These are phyloP conservation scores for Steinernema hermaphroditum DNA, from an alignment of 2,888 invertebrate genomes.

Conservation along the genomic window DNA sequence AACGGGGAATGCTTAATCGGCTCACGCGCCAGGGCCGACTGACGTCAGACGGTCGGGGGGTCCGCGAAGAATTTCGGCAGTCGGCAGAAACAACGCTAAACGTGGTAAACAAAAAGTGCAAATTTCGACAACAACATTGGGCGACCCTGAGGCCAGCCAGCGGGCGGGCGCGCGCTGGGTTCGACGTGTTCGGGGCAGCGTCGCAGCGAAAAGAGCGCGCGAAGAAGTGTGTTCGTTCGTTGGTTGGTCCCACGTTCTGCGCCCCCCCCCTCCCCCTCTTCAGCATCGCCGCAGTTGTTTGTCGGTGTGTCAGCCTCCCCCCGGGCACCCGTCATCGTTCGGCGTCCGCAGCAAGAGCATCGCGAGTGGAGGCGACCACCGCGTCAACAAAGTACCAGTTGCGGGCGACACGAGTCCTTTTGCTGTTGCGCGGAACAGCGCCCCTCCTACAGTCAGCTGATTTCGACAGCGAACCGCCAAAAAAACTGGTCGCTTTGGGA, in stretches of 20 bases:
- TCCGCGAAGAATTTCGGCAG: neutral
- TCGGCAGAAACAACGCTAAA: neutral
- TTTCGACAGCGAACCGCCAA: neutral
- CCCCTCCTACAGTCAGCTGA: constrained; percentile 3
- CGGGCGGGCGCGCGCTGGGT: neutral
- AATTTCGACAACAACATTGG: neutral
- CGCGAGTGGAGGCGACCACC: neutral
- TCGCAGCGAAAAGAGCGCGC: neutral
- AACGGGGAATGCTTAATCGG: neutral
- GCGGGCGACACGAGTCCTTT: constrained; percentile 16
- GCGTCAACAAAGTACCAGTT: constrained; percentile 5
- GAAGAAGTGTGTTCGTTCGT: neutral
- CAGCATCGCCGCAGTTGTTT: neutral
- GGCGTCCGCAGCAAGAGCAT: neutral
- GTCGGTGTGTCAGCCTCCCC: neutral
- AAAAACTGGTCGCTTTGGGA: neutral
- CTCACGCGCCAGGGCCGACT: neutral
- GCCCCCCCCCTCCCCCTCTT: neutral
- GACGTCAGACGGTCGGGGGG: neutral
- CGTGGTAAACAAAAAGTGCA: constrained; percentile 14
- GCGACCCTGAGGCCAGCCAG: neutral
- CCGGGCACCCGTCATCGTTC: no score
- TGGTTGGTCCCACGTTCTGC: neutral
- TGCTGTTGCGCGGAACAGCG: neutral
- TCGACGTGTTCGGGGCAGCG: neutral